A percentile compares a stretch with the other conserved stretches of the same genome.
These are phyloP conservation scores for Tiliqua scincoides DNA, from an alignment of 2,113 vertebrate species.

Conservation along the genomic window DNA sequence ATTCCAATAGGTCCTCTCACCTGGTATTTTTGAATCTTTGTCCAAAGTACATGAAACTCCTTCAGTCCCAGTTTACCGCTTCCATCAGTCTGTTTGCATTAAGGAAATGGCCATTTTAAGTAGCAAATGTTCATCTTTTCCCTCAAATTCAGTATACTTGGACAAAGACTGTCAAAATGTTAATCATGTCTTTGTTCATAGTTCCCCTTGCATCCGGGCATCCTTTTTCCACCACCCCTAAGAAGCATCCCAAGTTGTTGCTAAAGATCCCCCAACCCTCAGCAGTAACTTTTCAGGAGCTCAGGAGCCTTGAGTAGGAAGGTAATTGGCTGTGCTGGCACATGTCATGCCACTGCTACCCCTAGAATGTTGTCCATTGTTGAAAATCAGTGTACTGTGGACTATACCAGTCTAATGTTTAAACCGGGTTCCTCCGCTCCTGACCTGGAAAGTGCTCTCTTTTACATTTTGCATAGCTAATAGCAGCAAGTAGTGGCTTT, in stretches of 20 bases:
- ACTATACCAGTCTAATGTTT: no score
- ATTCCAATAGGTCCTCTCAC: constrained; percentile 49
- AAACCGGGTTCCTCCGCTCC: not conserved
- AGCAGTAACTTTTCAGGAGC: no score
- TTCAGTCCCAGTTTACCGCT: constrained; percentile 83
- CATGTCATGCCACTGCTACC: no score
- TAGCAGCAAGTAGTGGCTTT: rapidly evolving
- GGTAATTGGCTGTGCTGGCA: no score
- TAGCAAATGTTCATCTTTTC: not conserved
- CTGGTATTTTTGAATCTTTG: constrained; percentile 81
- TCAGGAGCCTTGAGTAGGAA: no score
- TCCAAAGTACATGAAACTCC: constrained; percentile 82
- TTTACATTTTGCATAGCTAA: not conserved
- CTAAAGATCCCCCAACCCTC: no score
- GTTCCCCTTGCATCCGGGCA: no score
- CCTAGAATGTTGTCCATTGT: no score
- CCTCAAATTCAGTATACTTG: not conserved
- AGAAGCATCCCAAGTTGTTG: no score
- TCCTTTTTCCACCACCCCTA: no score
- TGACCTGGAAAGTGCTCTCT: not conserved
- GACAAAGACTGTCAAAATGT: not conserved
- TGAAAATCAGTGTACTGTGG: no score
- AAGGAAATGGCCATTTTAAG: constrained; percentile 49
- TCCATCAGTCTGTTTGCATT: constrained; percentile 72
- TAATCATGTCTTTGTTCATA: no score